Evolutionary conservation across 2,113 vertebrate genomes (phyloP), one percentile per base, ranked within the genome.

Genomic region (Gavialis gangeticus): DNA sequence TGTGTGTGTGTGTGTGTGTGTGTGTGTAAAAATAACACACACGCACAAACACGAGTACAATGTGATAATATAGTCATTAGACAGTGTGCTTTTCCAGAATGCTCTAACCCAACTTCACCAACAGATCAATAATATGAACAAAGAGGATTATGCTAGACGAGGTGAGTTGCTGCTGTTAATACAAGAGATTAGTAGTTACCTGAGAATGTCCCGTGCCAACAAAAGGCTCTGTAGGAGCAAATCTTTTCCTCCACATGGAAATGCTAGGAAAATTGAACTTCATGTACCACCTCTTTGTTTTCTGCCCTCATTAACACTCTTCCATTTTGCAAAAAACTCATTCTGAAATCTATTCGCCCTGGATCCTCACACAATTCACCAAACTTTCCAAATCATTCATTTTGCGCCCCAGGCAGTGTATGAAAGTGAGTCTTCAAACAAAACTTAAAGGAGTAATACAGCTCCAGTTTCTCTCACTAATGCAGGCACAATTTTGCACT

Each of bases 101-200:
- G 93, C 73, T 66, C 78, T 85, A 88, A 92, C 79, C 92, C 24
- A 66, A 21, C 24, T 46, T 94, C 94, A 64, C 76, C 85, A 91
- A 34, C 54, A 90, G 71, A 86, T 89, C 2, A 0, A 79, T 93
- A 94, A 88, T 2, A 4, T 0, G 2, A 80, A 69, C 79, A 92
- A 71, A 76, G 76, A 54, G 0, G 11, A 46, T 1, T 3, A 27
- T 80, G 25, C 58, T 2, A 75, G 87, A 37, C 92, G 89, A 87
- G 73, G 84, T 79, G 12, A 79, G 63, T 30, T 84, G 67, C 25
- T 57, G 57, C 0, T 0, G 30, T 71, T 37, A 1, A 0, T 60
- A 27, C 28, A 12, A 34, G 8, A 46, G 19, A 22, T 73, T 73
- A 73, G 69, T 22, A 92, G 14, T 79, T 85, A 85, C 79, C 27